phyloP scores from a whole-genome alignment of 1,140 invertebrate genomes.

The Stenopsyche tienmushanensis region DNA sequence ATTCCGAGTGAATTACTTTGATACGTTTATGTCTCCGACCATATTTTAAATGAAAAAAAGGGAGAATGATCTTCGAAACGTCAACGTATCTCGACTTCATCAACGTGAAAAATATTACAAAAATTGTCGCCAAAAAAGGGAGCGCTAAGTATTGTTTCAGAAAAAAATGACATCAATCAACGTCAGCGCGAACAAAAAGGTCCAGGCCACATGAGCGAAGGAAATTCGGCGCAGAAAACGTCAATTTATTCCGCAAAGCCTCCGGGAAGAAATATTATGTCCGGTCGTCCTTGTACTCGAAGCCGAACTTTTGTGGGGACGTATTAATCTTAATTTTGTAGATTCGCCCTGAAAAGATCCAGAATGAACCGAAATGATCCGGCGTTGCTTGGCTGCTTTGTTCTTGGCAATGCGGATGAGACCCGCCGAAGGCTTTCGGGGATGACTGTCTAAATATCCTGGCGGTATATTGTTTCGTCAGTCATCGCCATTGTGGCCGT shows the following conservation, averaged over 20 bases:
- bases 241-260: not conserved
- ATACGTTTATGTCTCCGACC: no score
- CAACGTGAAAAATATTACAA: no score
- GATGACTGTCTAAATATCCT: conserved; percentile 5
- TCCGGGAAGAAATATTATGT: not conserved
- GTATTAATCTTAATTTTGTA: conserved; percentile 14
- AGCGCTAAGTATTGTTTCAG: not conserved
- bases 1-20: no score
- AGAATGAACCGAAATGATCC: conserved; percentile 18
- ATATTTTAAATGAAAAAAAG: no score
- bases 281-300: not conserved
- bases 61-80: no score
- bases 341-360: not conserved
- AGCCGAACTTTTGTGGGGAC: not conserved
- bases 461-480: not conserved
- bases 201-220: not conserved
- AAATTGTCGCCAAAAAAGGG: no score
- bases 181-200: not conserved
- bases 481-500: not conserved
- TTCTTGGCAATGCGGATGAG: no score
- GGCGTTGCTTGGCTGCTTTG: not conserved
- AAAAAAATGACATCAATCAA: conserved; percentile 14
- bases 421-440: not conserved
- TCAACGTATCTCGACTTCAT: no score
- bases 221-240: conserved; percentile 1